Evolutionary conservation across 2,797 vertebrate species (phyloP), one percentile per base, ranked within the genome.

Genomic region (Setipinna tenuifilis): DNA sequence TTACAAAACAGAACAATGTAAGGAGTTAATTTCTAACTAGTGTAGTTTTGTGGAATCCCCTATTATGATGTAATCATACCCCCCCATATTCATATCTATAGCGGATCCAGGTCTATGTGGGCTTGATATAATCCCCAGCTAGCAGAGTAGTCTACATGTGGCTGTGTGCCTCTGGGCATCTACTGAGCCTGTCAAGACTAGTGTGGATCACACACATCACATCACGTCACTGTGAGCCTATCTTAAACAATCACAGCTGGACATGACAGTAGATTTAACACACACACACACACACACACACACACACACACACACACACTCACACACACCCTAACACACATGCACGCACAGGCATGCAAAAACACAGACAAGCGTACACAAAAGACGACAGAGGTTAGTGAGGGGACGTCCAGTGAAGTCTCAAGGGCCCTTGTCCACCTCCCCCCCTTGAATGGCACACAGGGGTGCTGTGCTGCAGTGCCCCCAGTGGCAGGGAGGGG

Each of bases 1-100:
- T 68, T 83, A 59, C 83, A 68, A 87, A 83, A 17, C 84, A 83
- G 83, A 84, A 82, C 88, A 88, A 61, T 11, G 68, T 75, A 28
- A 78, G 35, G 17, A 78, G 68, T 31, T 71, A 35, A 14, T 35
- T 19, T 78, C 35, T 78, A 78, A 21, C 4, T 78, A 9, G 25
- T 78, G 17, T 78, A 41, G 71, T 19, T 71, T 71, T 41, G 71
- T 78, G 71, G 71, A 78, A 44, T 21, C 71, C 31, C 35, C 5
- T 78, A n/a, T 2, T 21, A 25, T 21, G 31, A 41, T 14, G 21
- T 78, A 41, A 41, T 21, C n/a, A n/a, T n/a, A n/a, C n/a, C n/a
- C 21, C 1, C 58, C 58, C 19, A 59, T 59, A 59, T 21, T 9
- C 21, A 78, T 28, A 4, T 14, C 35, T 35, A 19, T 35, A 4